These are phyloP conservation scores for Ctenopoma kingsleyae DNA, from an alignment of 2,797 vertebrate genomes.

Conservation along the genomic window DNA sequence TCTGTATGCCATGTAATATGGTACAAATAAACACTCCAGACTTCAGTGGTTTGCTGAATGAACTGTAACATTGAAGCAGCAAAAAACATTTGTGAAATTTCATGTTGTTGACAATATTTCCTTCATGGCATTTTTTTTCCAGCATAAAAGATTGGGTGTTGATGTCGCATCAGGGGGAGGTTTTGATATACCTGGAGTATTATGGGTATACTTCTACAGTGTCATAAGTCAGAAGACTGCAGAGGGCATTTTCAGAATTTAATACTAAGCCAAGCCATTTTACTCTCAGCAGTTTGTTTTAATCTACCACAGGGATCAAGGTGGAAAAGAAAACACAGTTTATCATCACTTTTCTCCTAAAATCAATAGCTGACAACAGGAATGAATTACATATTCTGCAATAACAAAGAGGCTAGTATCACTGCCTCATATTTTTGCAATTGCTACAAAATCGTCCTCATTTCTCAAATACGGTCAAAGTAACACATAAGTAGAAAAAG, in stretches of 20 bases:
- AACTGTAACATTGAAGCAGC: conserved; percentile 19
- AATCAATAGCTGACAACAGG: conserved; percentile 68
- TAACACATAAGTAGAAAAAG: conserved; percentile 8
- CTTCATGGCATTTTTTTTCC: conserved; percentile 31
- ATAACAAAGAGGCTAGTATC: conserved; percentile 49
- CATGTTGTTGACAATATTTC: conserved; percentile 17
- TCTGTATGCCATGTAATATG: conserved; percentile 1
- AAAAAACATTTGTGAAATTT: conserved; percentile 22
- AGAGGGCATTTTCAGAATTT: conserved; percentile 55
- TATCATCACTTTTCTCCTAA: conserved; percentile 64
- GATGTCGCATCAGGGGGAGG: conserved; percentile 8
- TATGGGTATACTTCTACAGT: conserved; percentile 30
- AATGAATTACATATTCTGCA: conserved; percentile 62
- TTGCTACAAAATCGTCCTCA: conserved; percentile 28
- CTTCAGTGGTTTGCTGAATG: background rate
- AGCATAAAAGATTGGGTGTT: conserved; percentile 4
- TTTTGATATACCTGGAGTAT: conserved; percentile 43
- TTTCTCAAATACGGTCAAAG: conserved; percentile 32
- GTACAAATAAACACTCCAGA: conserved; percentile 16
- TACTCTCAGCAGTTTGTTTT: conserved; percentile 55
- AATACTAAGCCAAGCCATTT: conserved; percentile 53
- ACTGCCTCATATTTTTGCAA: background rate
- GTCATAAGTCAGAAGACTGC: conserved; percentile 28
- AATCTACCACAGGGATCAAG: conserved; percentile 58
- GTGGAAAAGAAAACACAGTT: conserved; percentile 59